phyloP scores from a whole-genome alignment of 2,797 vertebrate genomes.

The Odontamblyopus lacepedii region DNA sequence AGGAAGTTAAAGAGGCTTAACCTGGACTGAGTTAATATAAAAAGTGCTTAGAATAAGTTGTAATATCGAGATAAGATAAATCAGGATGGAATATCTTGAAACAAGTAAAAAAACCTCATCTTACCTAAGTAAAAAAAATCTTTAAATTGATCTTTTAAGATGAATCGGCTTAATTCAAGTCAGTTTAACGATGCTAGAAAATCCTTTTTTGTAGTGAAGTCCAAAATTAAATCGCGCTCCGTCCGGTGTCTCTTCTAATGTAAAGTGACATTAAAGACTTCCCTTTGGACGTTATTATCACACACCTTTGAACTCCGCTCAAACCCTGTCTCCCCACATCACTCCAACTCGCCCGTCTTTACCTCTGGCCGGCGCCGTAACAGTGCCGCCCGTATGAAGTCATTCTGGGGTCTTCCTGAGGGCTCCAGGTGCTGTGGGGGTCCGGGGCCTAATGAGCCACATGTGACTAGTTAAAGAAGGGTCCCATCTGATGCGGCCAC shows the following conservation, averaged over 20 bases:
- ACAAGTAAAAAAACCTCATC: no score
- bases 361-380: constrained; percentile 12
- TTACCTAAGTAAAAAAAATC: no score
- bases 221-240: background rate
- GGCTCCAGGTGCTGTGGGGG: constrained; percentile 70
- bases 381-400: constrained; percentile 47
- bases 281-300: constrained; percentile 5
- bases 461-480: constrained; percentile 76
- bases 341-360: constrained; percentile 18
- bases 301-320: constrained; percentile 16
- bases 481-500: constrained; percentile 75
- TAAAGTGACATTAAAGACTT: constrained; percentile 5
- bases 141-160: no score
- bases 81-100: no score
- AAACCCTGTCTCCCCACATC: background rate
- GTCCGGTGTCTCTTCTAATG: background rate
- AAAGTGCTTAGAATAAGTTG: no score
- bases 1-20: no score
- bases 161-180: no score
- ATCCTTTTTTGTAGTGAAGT: no score
- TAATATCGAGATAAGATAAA: no score
- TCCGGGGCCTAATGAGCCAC: constrained; percentile 74
- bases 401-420: constrained; percentile 60
- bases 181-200: no score
- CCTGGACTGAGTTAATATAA: no score